phyloP scores from a whole-genome alignment of 2,113 vertebrate genomes.

The Pogonocichla stellata region DNA sequence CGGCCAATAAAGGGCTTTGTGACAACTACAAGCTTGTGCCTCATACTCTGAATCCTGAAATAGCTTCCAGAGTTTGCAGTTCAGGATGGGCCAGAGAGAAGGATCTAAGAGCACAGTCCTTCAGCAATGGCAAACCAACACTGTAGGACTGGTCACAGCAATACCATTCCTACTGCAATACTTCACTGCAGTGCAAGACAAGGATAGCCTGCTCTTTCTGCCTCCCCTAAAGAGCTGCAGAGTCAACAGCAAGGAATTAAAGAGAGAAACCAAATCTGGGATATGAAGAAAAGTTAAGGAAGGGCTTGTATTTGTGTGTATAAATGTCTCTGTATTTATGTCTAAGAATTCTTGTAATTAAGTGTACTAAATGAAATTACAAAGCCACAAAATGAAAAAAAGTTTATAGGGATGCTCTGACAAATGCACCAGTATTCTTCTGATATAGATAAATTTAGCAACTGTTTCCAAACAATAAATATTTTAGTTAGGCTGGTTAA shows the following conservation, averaged over 20 bases:
- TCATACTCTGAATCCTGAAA: not conserved
- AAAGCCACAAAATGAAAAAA: not conserved
- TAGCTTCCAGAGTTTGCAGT: not conserved
- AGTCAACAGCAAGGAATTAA: not conserved
- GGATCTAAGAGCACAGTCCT: not conserved
- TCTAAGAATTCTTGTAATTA: not conserved
- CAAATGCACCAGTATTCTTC: not conserved
- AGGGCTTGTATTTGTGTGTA: not conserved
- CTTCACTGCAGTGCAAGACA: not conserved
- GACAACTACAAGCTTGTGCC: not conserved
- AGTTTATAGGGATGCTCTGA: not conserved
- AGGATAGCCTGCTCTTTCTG: not conserved
- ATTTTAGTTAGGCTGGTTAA: not conserved
- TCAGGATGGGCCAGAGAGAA: not conserved
- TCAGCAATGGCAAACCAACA: not conserved
- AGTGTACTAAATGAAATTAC: not conserved
- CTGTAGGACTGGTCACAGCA: fast-evolving
- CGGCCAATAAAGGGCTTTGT: not conserved
- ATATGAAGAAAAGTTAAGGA: not conserved
- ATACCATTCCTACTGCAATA: not conserved
- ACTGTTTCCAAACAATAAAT: not conserved
- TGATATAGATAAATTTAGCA: not conserved
- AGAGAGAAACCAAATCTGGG: not conserved
- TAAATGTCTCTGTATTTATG: not conserved
- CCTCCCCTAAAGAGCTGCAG: not conserved